These are phyloP conservation scores for Anoplius nigerrimus DNA, from an alignment of 2,888 invertebrate species.

Conservation along the genomic window DNA sequence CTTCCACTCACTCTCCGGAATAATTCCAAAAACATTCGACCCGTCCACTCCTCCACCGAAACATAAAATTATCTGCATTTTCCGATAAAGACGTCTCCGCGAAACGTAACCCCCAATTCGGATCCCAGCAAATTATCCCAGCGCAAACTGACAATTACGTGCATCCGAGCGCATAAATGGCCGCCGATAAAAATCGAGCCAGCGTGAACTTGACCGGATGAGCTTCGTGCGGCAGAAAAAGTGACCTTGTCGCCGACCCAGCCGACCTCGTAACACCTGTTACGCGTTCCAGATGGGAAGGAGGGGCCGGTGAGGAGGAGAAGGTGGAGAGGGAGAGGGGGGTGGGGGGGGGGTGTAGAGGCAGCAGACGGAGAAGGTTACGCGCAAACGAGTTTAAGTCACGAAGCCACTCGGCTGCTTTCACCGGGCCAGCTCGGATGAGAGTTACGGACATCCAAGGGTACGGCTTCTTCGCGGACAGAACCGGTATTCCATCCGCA, in stretches of 20 bases:
- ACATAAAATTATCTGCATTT: no score
- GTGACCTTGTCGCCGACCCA: constrained; percentile 60
- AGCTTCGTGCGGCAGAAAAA: constrained; percentile 26
- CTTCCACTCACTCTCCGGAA: no score
- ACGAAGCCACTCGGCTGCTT: constrained; percentile 56
- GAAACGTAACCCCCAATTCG: no score
- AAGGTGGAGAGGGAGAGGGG: no score
- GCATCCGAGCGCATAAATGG: no score
- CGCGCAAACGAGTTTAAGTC: constrained; percentile 65
- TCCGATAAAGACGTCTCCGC: no score
- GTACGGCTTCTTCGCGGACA: constrained; percentile 40
- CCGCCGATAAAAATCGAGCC: neutral
- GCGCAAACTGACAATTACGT: no score
- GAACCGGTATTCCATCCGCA: constrained; percentile 15
- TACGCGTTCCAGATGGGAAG: constrained; percentile 49
- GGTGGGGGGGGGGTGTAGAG: no score
- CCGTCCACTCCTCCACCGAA: no score
- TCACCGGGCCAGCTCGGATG: constrained; percentile 40
- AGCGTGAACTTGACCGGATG: constrained; percentile 35
- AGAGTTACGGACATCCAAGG: constrained; percentile 37
- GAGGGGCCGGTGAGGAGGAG: no score
- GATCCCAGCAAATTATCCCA: no score
- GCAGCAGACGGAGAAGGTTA: constrained; percentile 62
- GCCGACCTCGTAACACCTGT: constrained; percentile 61
- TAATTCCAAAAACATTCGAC: no score